Conservation (phyloP, 2,888 invertebrate genomes). For the Drosophila nigricruria region DNA sequence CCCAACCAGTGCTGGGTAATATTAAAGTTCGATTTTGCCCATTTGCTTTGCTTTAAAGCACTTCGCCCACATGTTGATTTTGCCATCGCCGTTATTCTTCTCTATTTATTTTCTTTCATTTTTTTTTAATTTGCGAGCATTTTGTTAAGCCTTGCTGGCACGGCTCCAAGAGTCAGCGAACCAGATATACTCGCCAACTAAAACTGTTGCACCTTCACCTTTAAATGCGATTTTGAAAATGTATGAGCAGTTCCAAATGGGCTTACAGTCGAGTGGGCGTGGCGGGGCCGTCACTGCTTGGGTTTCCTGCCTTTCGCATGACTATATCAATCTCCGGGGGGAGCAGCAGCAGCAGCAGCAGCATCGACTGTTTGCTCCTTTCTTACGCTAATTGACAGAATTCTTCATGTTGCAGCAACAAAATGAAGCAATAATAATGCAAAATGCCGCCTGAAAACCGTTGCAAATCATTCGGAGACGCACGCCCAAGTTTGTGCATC, state of each 20-base stretch:
- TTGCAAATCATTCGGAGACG: slow-evolving; percentile 65
- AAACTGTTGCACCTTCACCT: slow-evolving; percentile 78
- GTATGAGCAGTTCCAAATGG: slow-evolving; percentile 77
- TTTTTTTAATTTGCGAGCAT: slow-evolving; percentile 50
- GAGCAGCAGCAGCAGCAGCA: no score
- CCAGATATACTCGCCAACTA: slow-evolving; percentile 59
- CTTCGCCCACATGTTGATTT: slow-evolving; percentile 34
- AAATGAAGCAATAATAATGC: slow-evolving; percentile 78
- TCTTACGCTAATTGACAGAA: slow-evolving; percentile 63
- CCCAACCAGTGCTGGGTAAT: slow-evolving; percentile 25
- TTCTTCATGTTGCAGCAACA: slow-evolving; percentile 31
- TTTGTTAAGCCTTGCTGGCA: slow-evolving; percentile 60
- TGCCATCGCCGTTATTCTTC: slow-evolving; percentile 17
- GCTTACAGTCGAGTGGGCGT: slow-evolving; percentile 49
- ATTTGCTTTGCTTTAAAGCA: slow-evolving; percentile 32
- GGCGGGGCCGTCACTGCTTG: slow-evolving; percentile 52
- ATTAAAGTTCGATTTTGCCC: slow-evolving; percentile 38
- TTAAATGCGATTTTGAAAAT: slow-evolving; percentile 79
- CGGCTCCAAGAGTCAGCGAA: slow-evolving; percentile 54
- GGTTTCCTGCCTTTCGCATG: slow-evolving; percentile 47
- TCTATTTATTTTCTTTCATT: neutral
- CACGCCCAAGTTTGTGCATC: slow-evolving; percentile 75
- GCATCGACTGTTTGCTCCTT: slow-evolving; percentile 35
- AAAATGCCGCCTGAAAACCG: slow-evolving; percentile 63
- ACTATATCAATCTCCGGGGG: slow-evolving; percentile 31